These are phyloP conservation scores for Actinopyga echinites DNA, from an alignment of 53 echinoderm and acorn worm species.

Conservation along the genomic window DNA sequence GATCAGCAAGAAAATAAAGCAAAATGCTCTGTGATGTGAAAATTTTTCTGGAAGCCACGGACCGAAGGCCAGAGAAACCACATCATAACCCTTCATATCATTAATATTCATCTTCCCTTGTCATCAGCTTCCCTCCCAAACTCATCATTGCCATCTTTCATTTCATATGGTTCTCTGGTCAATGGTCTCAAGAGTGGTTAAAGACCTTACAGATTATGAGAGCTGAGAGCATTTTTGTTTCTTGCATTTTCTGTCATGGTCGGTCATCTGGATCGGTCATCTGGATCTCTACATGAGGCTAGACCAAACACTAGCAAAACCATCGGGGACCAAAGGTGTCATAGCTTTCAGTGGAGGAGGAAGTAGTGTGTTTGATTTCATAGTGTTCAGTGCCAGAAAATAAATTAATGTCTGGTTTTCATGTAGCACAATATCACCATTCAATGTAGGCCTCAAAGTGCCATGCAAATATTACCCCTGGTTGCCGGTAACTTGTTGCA, in stretches of 20 bases:
- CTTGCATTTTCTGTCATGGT: background rate
- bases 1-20: too few species aligned
- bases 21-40: slow-evolving; percentile 13
- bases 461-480: too few species aligned
- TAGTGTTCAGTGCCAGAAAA: too few species aligned
- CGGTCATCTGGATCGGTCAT: background rate
- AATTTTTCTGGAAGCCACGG: background rate
- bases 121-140: slow-evolving; percentile 2
- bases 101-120: background rate
- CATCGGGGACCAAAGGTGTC: too few species aligned
- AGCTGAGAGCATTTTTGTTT: slow-evolving; percentile 14
- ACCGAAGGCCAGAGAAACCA: background rate
- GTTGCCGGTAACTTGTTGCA: too few species aligned
- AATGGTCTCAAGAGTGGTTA: slow-evolving; percentile 18
- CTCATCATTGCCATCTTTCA: slow-evolving; percentile 10
- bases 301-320: too few species aligned
- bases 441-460: too few species aligned
- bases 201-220: slow-evolving; percentile 11
- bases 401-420: too few species aligned
- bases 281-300: too few species aligned
- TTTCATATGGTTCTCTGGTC: slow-evolving; percentile 8
- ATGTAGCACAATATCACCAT: too few species aligned
- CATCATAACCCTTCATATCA: slow-evolving; percentile 23
- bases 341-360: too few species aligned
- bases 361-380: too few species aligned